Evolutionary conservation across 1,140 invertebrate genomes (phyloP).

Genomic region (Augochlora pura): DNA sequence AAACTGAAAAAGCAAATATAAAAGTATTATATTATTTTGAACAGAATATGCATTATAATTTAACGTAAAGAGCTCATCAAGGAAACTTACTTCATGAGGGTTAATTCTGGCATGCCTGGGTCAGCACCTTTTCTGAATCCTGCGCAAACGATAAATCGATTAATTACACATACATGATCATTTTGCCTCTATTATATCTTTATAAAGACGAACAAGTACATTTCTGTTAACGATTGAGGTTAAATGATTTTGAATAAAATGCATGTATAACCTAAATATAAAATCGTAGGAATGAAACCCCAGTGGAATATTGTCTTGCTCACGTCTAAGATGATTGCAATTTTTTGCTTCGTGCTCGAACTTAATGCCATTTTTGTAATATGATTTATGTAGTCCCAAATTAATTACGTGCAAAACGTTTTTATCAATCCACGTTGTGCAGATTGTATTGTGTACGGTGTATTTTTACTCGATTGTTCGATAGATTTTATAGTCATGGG

Average conservation of each 20-base stretch:
- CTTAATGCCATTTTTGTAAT: constrained; percentile 74
- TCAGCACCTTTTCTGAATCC: constrained; percentile 84
- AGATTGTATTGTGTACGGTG: not conserved
- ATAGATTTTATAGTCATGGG: not conserved
- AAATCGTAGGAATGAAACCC: constrained; percentile 85
- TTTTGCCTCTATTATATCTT: not conserved
- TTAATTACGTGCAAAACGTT: not conserved
- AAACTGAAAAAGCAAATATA: constrained; percentile 73
- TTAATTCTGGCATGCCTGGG: constrained; percentile 83
- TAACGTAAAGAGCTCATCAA: not conserved
- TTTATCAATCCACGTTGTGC: not conserved
- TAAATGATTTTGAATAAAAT: not conserved
- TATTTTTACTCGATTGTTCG: not conserved
- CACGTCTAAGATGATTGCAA: constrained; percentile 82
- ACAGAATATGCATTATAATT: not conserved
- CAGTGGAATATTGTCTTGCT: constrained; percentile 85
- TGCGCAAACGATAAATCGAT: constrained; percentile 64
- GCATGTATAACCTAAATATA: constrained; percentile 84
- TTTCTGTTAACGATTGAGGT: not conserved
- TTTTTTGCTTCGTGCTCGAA: constrained; percentile 81
- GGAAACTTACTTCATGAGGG: constrained; percentile 80
- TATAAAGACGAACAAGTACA: not conserved
- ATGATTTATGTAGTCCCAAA: not conserved
- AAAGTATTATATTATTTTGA: constrained; percentile 31
- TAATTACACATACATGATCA: constrained; percentile 16